Evolutionary conservation across 2,797 vertebrate genomes (phyloP).

Genomic region (Gouania willdenowi): DNA sequence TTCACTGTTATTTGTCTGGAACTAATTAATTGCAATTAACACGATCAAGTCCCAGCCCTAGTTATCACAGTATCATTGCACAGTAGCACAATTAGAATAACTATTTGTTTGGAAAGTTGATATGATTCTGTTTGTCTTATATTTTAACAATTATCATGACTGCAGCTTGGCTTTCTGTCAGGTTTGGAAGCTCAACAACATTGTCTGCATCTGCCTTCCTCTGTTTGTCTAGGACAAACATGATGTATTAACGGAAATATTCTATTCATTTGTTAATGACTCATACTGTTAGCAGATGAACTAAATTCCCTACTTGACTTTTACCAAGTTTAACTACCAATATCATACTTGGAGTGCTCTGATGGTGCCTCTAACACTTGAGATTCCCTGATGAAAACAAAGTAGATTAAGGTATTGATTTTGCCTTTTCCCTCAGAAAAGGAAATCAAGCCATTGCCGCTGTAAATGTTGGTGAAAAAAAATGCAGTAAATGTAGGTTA

Average conservation of each 20-base stretch:
- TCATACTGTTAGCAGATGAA: not conserved
- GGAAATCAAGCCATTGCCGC: conserved; percentile 15
- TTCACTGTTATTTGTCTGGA: too few relatives aligned
- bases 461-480: conserved; percentile 9
- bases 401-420: conserved; percentile 10
- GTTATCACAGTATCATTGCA: not conserved
- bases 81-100: conserved; percentile 1
- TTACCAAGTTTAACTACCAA: conserved; percentile 4
- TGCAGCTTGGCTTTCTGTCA: conserved; percentile 5
- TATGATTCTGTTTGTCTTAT: conserved; percentile 13
- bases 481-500: not conserved
- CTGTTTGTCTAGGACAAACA: not conserved
- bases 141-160: not conserved
- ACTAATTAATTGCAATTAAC: too few relatives aligned
- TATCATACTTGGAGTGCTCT: conserved; percentile 1
- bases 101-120: conserved; percentile 7
- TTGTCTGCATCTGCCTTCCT: not conserved
- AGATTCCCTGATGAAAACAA: conserved; percentile 18
- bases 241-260: not conserved
- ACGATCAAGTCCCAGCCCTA: too few relatives aligned
- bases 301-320: conserved; percentile 1
- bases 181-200: not conserved
- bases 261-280: too few relatives aligned
- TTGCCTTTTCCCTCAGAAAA: not conserved
- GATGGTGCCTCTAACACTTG: conserved; percentile 5